These are phyloP conservation scores for Asobara japonica DNA, from an alignment of 1,140 invertebrate species.

Conservation along the genomic window DNA sequence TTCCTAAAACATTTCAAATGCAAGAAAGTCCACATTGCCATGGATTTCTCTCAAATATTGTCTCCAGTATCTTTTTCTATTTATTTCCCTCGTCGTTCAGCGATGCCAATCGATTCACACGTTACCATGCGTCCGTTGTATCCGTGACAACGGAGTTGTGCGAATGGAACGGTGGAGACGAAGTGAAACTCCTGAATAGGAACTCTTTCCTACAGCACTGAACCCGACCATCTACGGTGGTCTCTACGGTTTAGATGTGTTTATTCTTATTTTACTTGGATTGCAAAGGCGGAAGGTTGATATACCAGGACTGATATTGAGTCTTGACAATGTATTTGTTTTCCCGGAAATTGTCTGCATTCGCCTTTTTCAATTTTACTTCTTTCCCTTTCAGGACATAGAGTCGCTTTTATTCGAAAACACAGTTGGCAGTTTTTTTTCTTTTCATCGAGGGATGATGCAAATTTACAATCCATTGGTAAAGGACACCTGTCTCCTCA, in stretches of 20 bases:
- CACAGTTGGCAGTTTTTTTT: no score
- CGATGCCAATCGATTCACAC: constrained; percentile 16
- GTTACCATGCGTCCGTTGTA: neutral
- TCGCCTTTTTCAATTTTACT: neutral
- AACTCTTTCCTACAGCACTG: neutral
- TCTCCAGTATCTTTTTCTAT: neutral
- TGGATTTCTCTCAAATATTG: neutral
- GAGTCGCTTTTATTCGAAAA: no score
- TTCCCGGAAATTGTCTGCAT: neutral
- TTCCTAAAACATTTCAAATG: neutral
- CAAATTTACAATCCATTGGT: no score
- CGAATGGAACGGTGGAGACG: neutral
- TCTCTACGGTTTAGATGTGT: neutral
- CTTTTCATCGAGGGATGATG: no score
- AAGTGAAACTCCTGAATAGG: constrained; percentile 6
- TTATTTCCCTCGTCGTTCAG: constrained; percentile 4
- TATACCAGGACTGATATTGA: neutral
- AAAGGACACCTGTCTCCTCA: no score
- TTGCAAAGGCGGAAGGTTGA: neutral
- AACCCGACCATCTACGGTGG: constrained; percentile 5
- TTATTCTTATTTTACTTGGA: neutral
- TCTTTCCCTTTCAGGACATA: no score
- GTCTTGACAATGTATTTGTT: neutral
- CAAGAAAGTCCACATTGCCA: neutral
- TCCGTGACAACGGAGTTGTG: constrained; percentile 10